Evolutionary conservation across 2,797 vertebrate genomes (phyloP).

Genomic region (Artibeus jamaicensis): DNA sequence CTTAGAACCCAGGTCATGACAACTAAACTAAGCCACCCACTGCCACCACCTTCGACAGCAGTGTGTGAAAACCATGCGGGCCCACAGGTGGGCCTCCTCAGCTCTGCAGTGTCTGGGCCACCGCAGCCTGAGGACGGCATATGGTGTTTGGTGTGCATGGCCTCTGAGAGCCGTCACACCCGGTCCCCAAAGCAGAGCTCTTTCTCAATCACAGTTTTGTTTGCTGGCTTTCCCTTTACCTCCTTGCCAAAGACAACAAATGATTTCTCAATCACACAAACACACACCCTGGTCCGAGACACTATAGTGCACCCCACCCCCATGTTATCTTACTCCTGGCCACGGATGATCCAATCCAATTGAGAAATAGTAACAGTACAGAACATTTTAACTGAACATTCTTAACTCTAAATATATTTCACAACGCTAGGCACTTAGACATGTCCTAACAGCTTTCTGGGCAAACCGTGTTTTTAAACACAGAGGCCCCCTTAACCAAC

Average conservation of each 20-base stretch:
- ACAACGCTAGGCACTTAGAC: background rate
- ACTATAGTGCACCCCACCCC: background rate
- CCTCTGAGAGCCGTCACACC: background rate
- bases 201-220: conserved; percentile 69
- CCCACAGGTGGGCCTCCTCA: background rate
- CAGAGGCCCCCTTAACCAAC: background rate
- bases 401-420: background rate
- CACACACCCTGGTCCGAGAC: background rate
- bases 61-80: too few relatives aligned
- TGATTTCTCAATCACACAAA: conserved; percentile 63
- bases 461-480: background rate
- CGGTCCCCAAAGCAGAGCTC: conserved; percentile 14
- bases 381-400: conserved; percentile 33
- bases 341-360: background rate
- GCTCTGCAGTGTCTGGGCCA: background rate
- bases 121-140: background rate
- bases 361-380: conserved; percentile 64
- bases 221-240: conserved; percentile 33
- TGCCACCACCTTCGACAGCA: background rate
- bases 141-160: background rate
- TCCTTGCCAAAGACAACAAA: conserved; percentile 59
- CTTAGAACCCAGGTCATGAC: fast-evolving
- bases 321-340: conserved; percentile 14
- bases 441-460: background rate
- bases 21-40: background rate